These are phyloP conservation scores for Physeter macrocephalus DNA, from an alignment of 2,113 vertebrate species.

Conservation along the genomic window DNA sequence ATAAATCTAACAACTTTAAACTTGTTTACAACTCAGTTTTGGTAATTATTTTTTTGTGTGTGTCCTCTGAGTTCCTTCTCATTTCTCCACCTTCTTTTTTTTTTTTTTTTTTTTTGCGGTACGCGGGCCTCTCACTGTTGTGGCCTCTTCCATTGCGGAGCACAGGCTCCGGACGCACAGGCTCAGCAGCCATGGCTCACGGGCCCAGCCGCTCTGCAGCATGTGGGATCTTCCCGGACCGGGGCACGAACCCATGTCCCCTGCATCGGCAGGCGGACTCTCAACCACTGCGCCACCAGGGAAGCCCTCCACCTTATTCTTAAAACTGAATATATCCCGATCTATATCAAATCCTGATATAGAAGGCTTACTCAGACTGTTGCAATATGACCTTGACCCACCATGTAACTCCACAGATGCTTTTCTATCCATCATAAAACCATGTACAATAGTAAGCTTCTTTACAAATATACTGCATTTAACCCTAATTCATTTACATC, in stretches of 20 bases:
- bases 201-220: no score
- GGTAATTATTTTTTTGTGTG: neutral
- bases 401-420: neutral
- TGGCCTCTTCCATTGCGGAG: no score
- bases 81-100: neutral
- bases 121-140: no score
- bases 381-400: neutral
- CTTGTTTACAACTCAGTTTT: slow-evolving; percentile 1
- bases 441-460: neutral
- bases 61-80: neutral
- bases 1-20: neutral
- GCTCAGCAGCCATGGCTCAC: no score
- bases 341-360: neutral
- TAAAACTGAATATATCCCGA: neutral
- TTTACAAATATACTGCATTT: neutral
- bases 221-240: no score
- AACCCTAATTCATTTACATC: neutral
- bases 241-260: no score
- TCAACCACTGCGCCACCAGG: no score
- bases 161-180: no score
- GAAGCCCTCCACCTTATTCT: neutral
- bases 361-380: neutral
- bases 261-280: no score
- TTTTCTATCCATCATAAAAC: slow-evolving; percentile 7
- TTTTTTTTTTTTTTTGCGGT: no score